Evolutionary conservation across 1,140 invertebrate genomes (phyloP).

Genomic region (Teleopsis dalmanni): DNA sequence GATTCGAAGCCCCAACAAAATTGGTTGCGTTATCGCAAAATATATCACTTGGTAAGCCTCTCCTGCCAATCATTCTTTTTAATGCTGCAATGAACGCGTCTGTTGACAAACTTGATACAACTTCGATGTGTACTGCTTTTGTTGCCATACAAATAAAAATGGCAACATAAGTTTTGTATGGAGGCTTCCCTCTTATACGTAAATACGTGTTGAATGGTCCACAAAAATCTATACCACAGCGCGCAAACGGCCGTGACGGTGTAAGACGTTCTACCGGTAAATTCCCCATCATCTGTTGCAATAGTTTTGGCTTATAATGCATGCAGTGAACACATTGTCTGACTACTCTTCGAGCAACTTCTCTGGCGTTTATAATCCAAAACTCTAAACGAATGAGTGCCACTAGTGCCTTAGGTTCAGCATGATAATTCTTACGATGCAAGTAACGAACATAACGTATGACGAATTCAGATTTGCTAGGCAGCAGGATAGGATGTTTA

Average conservation of each 20-base stretch:
- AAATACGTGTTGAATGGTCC: slow-evolving; percentile 27
- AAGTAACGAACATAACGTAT: too few relatives aligned
- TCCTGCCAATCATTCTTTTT: slow-evolving; percentile 26
- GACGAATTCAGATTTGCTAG: too few relatives aligned
- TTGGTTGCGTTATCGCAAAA: slow-evolving; percentile 34
- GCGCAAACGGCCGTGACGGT: slow-evolving; percentile 17
- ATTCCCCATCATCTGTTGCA: slow-evolving; percentile 14
- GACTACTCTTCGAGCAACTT: too few relatives aligned
- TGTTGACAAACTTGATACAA: slow-evolving; percentile 21
- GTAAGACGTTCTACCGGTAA: neutral
- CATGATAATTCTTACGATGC: too few relatives aligned
- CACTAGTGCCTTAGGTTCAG: too few relatives aligned
- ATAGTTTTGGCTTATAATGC: slow-evolving; percentile 17
- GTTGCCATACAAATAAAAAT: slow-evolving; percentile 28
- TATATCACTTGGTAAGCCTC: slow-evolving; percentile 14
- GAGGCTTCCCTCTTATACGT: neutral
- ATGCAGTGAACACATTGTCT: too few relatives aligned
- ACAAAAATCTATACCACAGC: slow-evolving; percentile 30
- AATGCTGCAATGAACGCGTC: slow-evolving; percentile 25
- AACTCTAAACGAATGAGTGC: too few relatives aligned
- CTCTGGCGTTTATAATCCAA: too few relatives aligned
- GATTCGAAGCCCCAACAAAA: slow-evolving; percentile 20
- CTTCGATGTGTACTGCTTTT: slow-evolving; percentile 30
- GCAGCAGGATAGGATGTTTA: too few relatives aligned
- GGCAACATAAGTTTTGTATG: slow-evolving; percentile 20